A percentile compares a stretch with the other conserved stretches of the same genome.
Evolutionary conservation across 1,140 invertebrate genomes (phyloP).

Genomic region (Drosophila arizonae): DNA sequence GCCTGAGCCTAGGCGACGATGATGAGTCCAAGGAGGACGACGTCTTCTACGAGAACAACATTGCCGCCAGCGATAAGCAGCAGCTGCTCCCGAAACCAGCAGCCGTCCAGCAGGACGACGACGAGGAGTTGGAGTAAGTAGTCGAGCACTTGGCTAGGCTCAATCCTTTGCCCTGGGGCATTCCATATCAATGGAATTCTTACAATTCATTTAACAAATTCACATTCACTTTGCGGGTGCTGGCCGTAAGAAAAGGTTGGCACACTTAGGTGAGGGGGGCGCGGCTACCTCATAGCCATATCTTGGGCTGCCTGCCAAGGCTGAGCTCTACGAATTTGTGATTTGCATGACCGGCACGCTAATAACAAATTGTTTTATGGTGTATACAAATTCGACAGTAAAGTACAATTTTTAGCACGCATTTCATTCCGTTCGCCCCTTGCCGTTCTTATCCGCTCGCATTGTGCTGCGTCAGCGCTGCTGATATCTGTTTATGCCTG

Average conservation of each 20-base stretch:
- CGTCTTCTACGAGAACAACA: slow-evolving; percentile 89
- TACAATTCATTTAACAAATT: slow-evolving; percentile 79
- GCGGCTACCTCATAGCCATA: too few species aligned
- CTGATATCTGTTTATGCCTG: slow-evolving; percentile 29
- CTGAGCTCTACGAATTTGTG: slow-evolving; percentile 11
- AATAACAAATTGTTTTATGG: slow-evolving; percentile 82
- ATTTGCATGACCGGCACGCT: slow-evolving; percentile 66
- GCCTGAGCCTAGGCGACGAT: slow-evolving; percentile 73
- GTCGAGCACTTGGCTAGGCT: neutral
- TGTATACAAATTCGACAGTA: slow-evolving; percentile 76
- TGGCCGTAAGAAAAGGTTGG: slow-evolving; percentile 16
- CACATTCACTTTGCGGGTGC: slow-evolving; percentile 28
- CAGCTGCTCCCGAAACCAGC: slow-evolving; percentile 43
- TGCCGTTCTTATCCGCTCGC: slow-evolving; percentile 31
- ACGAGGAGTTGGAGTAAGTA: slow-evolving; percentile 83
- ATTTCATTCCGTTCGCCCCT: slow-evolving; percentile 32
- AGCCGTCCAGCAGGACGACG: slow-evolving; percentile 84
- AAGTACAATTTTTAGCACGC: slow-evolving; percentile 67
- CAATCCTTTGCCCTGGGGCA: slow-evolving; percentile 4
- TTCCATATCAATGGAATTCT: slow-evolving; percentile 62
- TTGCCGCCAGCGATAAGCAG: slow-evolving; percentile 60
- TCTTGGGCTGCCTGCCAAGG: slow-evolving; percentile 21
- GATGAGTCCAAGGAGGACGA: slow-evolving; percentile 87
- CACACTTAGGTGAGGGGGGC: neutral
- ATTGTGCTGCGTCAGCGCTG: slow-evolving; percentile 39